Evolutionary conservation across 1,140 invertebrate genomes (phyloP).

Genomic region (Myzus persicae): DNA sequence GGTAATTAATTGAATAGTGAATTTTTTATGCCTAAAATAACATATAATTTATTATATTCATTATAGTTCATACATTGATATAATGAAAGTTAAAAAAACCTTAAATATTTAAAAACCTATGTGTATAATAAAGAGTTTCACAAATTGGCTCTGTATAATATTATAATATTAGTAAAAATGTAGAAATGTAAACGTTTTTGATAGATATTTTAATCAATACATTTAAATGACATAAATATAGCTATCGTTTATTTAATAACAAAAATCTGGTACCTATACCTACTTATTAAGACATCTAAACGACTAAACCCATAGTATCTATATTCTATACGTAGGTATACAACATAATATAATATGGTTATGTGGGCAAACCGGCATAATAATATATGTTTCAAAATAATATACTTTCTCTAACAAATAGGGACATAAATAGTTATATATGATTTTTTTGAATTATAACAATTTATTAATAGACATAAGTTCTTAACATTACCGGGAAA

Average conservation of each 20-base stretch:
- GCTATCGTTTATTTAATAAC: neutral
- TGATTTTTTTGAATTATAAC: neutral
- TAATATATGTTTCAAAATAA: neutral
- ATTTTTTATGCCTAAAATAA: too few relatives aligned
- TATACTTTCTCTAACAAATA: neutral
- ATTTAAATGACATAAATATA: neutral
- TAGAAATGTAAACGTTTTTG: too few relatives aligned
- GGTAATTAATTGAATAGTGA: too few relatives aligned
- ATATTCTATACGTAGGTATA: neutral
- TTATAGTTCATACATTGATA: neutral
- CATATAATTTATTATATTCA: neutral
- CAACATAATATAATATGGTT: neutral
- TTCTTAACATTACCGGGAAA: neutral
- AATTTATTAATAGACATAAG: neutral
- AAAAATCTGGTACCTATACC: neutral
- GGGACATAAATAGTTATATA: neutral
- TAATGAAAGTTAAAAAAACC: neutral
- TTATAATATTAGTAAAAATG: too few relatives aligned
- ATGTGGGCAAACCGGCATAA: slow-evolving; percentile 23
- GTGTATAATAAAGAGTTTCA: neutral
- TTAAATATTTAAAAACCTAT: neutral
- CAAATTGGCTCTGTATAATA: neutral
- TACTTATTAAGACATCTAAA: neutral
- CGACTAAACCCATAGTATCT: neutral
- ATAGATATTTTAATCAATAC: neutral